Percentiles rank a stretch among this genome's conserved stretches.
Evolutionary conservation across 2,888 invertebrate species (phyloP).

Genomic region (Capitulum mitella): DNA sequence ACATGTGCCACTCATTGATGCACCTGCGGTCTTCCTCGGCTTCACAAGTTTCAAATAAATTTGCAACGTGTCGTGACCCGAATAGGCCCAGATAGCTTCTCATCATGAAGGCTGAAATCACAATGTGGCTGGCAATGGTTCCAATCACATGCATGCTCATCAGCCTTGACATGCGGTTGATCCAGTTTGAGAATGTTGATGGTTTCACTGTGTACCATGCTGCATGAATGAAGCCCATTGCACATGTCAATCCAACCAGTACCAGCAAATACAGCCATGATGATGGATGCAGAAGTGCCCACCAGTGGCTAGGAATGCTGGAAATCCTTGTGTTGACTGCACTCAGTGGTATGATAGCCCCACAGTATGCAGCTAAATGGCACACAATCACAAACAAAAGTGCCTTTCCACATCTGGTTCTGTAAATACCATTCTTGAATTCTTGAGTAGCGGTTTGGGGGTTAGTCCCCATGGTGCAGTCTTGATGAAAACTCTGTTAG

Average conservation of each 20-base stretch:
- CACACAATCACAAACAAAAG: neutral
- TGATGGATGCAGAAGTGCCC: neutral
- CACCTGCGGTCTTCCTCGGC: neutral
- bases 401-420: neutral
- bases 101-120: neutral
- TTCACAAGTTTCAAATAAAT: neutral
- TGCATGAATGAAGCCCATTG: neutral
- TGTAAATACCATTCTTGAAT: neutral
- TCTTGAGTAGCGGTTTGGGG: neutral
- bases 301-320: neutral
- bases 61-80: neutral
- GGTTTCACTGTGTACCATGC: conserved; percentile 10
- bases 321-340: neutral
- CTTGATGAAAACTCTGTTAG: too few species aligned
- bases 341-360: neutral
- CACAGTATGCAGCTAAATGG: neutral
- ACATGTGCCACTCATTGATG: neutral
- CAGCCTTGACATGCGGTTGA: neutral
- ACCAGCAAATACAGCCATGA: neutral
- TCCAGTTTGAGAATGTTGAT: neutral
- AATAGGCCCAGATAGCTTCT: neutral
- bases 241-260: neutral
- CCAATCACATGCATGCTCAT: neutral
- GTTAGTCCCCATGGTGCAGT: neutral
- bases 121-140: neutral